Percentiles rank a stretch among this genome's conserved stretches.
phyloP scores from a whole-genome alignment of 2,888 invertebrate species.

The Lagria hirta region DNA sequence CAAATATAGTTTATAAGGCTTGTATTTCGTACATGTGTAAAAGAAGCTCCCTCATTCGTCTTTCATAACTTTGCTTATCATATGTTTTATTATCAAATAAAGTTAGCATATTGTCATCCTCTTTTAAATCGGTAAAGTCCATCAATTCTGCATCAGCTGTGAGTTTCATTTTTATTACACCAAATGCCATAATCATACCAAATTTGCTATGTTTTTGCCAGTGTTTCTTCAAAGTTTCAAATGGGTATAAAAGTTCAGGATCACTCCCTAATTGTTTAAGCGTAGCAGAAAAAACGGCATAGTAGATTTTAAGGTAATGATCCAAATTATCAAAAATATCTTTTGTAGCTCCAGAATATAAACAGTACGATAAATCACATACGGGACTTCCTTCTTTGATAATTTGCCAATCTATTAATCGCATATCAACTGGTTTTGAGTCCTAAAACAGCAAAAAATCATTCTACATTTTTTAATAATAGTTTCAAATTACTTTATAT shows the following conservation, averaged over 20 bases:
- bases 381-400: slow-evolving; percentile 36
- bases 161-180: slow-evolving; percentile 32
- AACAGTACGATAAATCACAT: slow-evolving; percentile 45
- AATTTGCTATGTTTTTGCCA: slow-evolving; percentile 34
- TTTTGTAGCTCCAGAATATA: slow-evolving; percentile 43
- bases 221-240: slow-evolving; percentile 33
- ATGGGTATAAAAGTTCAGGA: slow-evolving; percentile 41
- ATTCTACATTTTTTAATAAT: background rate
- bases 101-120: no score
- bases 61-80: no score
- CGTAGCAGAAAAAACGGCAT: slow-evolving; percentile 38
- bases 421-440: slow-evolving; percentile 6
- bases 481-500: slow-evolving; percentile 14
- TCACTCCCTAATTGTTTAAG: slow-evolving; percentile 38
- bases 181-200: slow-evolving; percentile 30
- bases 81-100: no score
- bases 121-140: slow-evolving; percentile 25
- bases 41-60: no score
- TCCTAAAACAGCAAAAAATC: no score
- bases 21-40: no score
- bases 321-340: slow-evolving; percentile 41
- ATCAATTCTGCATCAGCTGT: slow-evolving; percentile 27
- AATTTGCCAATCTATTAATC: slow-evolving; percentile 38
- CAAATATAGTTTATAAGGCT: no score
- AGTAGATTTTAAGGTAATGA: slow-evolving; percentile 41